phyloP scores from a whole-genome alignment of 2,888 invertebrate species.

The Cheilosia urbana region DNA sequence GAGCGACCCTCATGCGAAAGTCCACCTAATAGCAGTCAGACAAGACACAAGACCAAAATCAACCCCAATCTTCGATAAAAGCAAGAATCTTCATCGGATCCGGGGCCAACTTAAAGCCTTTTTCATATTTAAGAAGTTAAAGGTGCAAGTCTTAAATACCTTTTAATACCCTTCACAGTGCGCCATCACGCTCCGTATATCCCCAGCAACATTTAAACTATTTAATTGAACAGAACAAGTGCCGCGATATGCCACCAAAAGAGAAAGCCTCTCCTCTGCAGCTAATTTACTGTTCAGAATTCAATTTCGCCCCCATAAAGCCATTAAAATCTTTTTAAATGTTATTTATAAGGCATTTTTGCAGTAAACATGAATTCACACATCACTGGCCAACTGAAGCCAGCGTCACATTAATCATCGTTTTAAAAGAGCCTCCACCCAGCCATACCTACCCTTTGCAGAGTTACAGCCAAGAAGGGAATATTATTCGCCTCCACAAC shows the following conservation, averaged over 20 bases:
- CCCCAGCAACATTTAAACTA: not conserved
- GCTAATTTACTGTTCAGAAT: not conserved
- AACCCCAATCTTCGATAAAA: no score
- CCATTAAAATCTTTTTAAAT: not conserved
- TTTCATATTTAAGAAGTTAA: no score
- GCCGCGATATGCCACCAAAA: not conserved
- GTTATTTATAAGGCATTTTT: not conserved
- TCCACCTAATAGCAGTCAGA: no score
- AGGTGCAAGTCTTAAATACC: no score
- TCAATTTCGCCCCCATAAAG: constrained; percentile 2
- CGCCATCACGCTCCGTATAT: no score
- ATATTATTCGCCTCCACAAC: constrained; percentile 1
- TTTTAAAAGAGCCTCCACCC: constrained; percentile 19
- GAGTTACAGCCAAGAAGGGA: constrained; percentile 11
- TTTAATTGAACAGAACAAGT: not conserved
- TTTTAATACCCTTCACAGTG: no score
- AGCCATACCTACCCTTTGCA: not conserved
- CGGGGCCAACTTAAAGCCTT: no score
- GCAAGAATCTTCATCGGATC: no score
- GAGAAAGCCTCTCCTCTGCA: not conserved
- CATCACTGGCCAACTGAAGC: constrained; percentile 32
- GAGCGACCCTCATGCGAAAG: no score
- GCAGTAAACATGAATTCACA: constrained; percentile 24
- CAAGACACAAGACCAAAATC: no score
- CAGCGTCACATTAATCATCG: constrained; percentile 49